Evolutionary conservation across 1,140 invertebrate genomes (phyloP).

Genomic region (Batillaria attramentaria): DNA sequence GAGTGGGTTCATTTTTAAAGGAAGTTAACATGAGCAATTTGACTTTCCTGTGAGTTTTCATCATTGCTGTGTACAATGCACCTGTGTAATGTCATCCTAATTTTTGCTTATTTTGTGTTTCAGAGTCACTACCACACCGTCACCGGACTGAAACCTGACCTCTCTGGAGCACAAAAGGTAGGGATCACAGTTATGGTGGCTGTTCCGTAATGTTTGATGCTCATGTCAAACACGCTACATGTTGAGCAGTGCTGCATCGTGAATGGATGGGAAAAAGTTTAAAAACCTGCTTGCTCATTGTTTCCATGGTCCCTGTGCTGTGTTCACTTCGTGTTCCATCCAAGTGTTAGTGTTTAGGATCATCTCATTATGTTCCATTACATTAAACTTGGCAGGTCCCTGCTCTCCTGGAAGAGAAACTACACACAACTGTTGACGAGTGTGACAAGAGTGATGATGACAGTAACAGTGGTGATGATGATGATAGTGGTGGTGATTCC

Average conservation of each 20-base stretch:
- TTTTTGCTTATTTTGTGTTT: conserved; percentile 45
- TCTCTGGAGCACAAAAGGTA: conserved; percentile 79
- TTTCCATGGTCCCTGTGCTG: background rate
- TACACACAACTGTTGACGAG: conserved; percentile 8
- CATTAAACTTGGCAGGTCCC: background rate
- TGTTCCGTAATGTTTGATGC: background rate
- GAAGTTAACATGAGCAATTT: background rate
- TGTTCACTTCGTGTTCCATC: background rate
- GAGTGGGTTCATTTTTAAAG: background rate
- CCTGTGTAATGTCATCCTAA: conserved; percentile 22
- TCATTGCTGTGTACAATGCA: background rate
- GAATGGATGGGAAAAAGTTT: background rate
- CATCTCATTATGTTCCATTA: background rate
- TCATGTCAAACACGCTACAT: too few relatives aligned
- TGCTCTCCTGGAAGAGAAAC: conserved; percentile 16
- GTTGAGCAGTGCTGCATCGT: too few relatives aligned
- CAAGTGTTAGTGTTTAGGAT: background rate
- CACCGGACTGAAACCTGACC: conserved; percentile 85
- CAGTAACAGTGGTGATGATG: conserved; percentile 76
- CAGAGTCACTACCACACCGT: conserved; percentile 88
- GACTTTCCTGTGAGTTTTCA: background rate
- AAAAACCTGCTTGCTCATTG: background rate
- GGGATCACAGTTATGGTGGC: background rate
- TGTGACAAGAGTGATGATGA: conserved; percentile 50
- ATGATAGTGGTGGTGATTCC: conserved; percentile 71